Evolutionary conservation across 2,113 vertebrate species (phyloP).

Genomic region (Odobenus rosmarus): DNA sequence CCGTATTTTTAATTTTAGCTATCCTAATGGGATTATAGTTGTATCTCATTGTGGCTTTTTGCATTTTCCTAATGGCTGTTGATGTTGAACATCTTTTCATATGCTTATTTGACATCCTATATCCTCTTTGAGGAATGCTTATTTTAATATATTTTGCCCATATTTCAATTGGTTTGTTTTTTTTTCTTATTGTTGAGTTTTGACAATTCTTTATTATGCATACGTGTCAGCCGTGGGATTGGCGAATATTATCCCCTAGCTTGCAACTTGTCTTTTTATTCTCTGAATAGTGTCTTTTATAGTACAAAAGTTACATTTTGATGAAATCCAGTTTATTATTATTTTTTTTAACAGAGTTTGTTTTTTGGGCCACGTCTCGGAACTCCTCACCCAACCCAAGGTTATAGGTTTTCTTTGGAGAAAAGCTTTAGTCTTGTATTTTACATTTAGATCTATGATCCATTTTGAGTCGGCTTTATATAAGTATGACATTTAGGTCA

Average conservation of each 20-base stretch:
- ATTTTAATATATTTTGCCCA: neutral
- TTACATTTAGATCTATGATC: neutral
- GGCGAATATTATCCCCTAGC: neutral
- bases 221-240: neutral
- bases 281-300: neutral
- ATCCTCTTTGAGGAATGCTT: neutral
- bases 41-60: neutral
- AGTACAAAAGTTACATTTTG: neutral
- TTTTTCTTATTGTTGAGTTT: neutral
- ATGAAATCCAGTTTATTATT: neutral
- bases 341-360: neutral
- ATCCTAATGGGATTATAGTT: neutral
- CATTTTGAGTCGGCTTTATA: neutral
- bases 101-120: neutral
- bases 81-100: neutral
- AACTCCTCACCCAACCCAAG: neutral
- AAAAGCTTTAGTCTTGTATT: conserved; percentile 30
- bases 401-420: neutral
- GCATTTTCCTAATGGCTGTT: neutral
- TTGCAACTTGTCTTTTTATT: neutral
- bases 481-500: neutral
- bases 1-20: neutral
- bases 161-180: neutral
- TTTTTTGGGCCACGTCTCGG: neutral
- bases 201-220: conserved; percentile 2